phyloP scores from a whole-genome alignment of 2,888 invertebrate genomes.

The Mystacides longicornis region DNA sequence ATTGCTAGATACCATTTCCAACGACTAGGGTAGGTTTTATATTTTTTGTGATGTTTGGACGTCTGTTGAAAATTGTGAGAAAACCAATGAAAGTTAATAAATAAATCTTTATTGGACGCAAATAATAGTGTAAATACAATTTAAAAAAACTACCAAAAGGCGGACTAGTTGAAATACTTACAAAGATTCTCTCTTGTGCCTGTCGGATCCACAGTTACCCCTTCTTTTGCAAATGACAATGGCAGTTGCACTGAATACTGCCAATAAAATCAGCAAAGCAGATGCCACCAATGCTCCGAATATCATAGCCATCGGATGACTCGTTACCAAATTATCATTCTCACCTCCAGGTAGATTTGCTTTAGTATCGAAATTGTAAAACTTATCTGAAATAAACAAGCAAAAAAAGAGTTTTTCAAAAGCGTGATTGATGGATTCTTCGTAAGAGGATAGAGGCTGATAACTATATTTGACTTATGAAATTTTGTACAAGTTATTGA shows the following conservation, averaged over 20 bases:
- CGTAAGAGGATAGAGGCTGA: not conserved
- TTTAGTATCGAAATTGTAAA: conserved; percentile 2
- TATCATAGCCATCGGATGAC: conserved; percentile 41
- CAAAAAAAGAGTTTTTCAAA: not conserved
- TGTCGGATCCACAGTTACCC: conserved; percentile 15
- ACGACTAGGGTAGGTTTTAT: too few relatives aligned
- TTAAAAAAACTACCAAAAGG: not conserved
- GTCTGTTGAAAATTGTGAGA: too few relatives aligned
- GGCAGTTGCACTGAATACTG: conserved; percentile 42
- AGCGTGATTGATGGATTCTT: not conserved
- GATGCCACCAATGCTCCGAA: conserved; percentile 42
- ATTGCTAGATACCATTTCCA: too few relatives aligned
- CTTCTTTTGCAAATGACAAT: conserved; percentile 40
- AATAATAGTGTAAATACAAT: too few relatives aligned
- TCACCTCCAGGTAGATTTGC: not conserved
- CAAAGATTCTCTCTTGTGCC: conserved; percentile 21
- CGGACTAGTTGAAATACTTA: too few relatives aligned
- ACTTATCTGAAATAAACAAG: conserved; percentile 8
- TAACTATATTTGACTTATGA: not conserved
- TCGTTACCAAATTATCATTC: conserved; percentile 22
- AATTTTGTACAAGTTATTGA: not conserved
- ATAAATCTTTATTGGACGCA: too few relatives aligned
- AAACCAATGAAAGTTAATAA: too few relatives aligned
- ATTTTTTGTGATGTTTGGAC: too few relatives aligned
- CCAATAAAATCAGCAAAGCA: conserved; percentile 42